phyloP scores from a whole-genome alignment of 2,113 vertebrate species.

The Protomyctophum bolini region DNA sequence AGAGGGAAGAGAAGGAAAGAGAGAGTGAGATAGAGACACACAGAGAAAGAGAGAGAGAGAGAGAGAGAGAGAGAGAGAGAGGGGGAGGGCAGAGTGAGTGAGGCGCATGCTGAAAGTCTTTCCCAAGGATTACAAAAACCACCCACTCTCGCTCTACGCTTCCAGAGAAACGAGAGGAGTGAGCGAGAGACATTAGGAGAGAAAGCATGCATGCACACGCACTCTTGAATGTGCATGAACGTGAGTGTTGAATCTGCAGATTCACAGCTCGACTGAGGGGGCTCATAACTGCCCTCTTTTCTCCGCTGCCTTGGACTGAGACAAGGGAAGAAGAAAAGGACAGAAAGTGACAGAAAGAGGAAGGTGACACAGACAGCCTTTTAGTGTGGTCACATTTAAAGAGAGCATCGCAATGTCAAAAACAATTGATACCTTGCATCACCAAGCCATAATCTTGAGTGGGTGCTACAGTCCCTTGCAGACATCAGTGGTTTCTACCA shows the following conservation, averaged over 20 bases:
- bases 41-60: neutral
- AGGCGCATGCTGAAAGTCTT: slow-evolving; percentile 39
- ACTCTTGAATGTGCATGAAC: too few species aligned
- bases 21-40: neutral
- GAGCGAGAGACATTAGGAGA: slow-evolving; percentile 3
- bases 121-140: slow-evolving; percentile 35
- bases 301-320: neutral
- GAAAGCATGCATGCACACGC: neutral
- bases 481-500: too few species aligned
- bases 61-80: neutral
- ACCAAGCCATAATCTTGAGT: too few species aligned
- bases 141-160: slow-evolving; percentile 24
- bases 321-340: neutral
- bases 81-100: slow-evolving; percentile 21
- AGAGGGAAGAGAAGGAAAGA: slow-evolving; percentile 14
- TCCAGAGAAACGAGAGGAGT: slow-evolving; percentile 3
- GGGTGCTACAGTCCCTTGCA: too few species aligned
- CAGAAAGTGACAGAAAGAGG: neutral
- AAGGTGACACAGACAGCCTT: neutral
- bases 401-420: too few species aligned
- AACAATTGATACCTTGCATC: too few species aligned
- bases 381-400: too few species aligned
- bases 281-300: slow-evolving; percentile 2
- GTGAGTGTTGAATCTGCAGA: neutral
- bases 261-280: slow-evolving; percentile 13